Evolutionary conservation across 2,797 vertebrate genomes (phyloP), one percentile per base, ranked within the genome.

Genomic region (Sardinella longiceps): DNA sequence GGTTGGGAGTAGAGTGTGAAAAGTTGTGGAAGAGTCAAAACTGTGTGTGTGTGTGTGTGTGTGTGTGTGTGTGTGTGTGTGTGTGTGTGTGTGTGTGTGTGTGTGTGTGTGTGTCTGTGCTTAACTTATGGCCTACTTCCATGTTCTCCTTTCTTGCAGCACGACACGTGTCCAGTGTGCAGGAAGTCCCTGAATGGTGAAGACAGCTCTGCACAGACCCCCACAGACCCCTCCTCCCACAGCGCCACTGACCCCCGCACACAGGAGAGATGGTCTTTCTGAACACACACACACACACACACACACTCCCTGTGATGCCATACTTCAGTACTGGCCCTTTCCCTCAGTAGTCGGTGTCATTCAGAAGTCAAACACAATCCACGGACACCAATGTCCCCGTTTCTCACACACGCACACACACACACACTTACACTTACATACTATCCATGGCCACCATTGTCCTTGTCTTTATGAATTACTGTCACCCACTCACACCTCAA

Each of bases 151-250:
- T 25, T 15, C 88, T 83, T 89, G 58, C 95, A 99, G 98, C 98
- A 99, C 18, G 98, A 99, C 91, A 99, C 97, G 0, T 99, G 98
- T 95, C 98, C 98, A 5, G 98, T 99, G 84, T 99, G 98, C 94
- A 96, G 98, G 93, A 99, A 98, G 95, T 97, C 98, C 89, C 93
- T 99, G 87, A 99, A 95, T 20, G 98, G 97, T 51, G 97, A 98
- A 88, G 97, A 98, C 91, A 97, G 96, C 86, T 96, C 94, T 87
- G 95, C 92, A 90, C 97, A 97, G 90, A 92, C 93, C 28, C 90
- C 93, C 0, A 94, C 96, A 51, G 95, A 93, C 90, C 91, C 97
- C 5, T 95, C 95, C 91, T 92, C 96, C 91, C 95, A 96, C 81
- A 95, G 96, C 93, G 96, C 94, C 77, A 96, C 94, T 74, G 95